Evolutionary conservation across 2,888 invertebrate species (phyloP).

Genomic region (Quadroppia sp.): DNA sequence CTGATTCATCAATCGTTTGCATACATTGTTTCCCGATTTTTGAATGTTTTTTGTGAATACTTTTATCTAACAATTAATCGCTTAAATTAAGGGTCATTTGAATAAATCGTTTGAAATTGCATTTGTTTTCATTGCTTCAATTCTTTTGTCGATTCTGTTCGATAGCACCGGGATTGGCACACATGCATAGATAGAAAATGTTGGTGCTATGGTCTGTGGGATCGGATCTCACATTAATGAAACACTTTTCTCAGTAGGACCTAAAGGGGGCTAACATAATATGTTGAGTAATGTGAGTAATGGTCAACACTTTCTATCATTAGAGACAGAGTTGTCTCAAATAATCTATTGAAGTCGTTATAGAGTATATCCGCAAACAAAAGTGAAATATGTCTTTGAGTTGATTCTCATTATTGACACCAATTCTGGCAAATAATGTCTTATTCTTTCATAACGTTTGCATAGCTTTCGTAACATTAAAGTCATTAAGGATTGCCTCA

Average conservation of each 20-base stretch:
- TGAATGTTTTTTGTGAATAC: too few relatives aligned
- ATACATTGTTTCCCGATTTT: too few relatives aligned
- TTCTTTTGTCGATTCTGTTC: too few relatives aligned
- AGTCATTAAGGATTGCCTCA: background rate
- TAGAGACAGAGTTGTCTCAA: background rate
- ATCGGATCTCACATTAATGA: conserved; percentile 6
- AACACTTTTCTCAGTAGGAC: conserved; percentile 9
- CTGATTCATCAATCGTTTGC: too few relatives aligned
- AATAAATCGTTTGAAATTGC: too few relatives aligned
- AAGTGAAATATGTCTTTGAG: conserved; percentile 27
- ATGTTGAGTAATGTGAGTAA: conserved; percentile 7
- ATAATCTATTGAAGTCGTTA: conserved; percentile 12
- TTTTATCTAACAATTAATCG: too few relatives aligned
- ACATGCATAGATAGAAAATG: background rate
- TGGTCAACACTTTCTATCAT: conserved; percentile 18
- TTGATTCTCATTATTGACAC: conserved; percentile 15
- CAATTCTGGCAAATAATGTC: conserved; percentile 6
- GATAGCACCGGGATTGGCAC: too few relatives aligned
- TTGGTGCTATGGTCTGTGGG: background rate
- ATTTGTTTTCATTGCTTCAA: too few relatives aligned
- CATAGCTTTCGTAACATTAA: background rate
- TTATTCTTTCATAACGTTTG: background rate
- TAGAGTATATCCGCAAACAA: conserved; percentile 19
- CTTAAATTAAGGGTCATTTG: too few relatives aligned
- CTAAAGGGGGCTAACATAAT: conserved; percentile 14